Base-by-base conservation (phyloP, 2,888 invertebrate genomes). In the Napeogenes sylphis region DNA sequence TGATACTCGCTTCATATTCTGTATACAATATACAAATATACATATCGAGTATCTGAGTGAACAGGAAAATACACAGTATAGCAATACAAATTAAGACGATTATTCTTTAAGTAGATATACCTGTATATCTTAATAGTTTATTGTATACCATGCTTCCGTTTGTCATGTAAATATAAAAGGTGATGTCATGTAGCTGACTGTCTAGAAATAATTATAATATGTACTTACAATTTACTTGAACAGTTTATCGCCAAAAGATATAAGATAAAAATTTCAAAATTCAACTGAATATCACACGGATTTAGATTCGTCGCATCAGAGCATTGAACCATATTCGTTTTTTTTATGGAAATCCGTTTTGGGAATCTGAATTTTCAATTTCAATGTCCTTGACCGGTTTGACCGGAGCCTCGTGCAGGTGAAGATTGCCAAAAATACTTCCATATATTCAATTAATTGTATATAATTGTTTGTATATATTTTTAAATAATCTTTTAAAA, bases 301-400 rank as follows among this genome's bases (percentile, higher is more conserved):
- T 51, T 30, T 30, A 51, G 12, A 30, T 51, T 10, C 10, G 6
- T 51, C 10, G 8, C 21, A 30, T 30, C 51, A 6, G 51, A 51
- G 3, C 78, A 70, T 70, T 70, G 80, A 82, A 74, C 82, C 73
- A 67, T 68, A 35, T 35, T 35, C 35, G 71, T 74, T 74, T 71
- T 70, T 59, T 61, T 57, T 64, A 64, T 73, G 71, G 73, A 77
- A 76, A 77, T 78, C 71, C 71, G 77, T 77, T 75, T 76, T 68
- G 69, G 69, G 54, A 71, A 80, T 81, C 72, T 80, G 74, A 80
- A 82, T 80, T 81, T 77, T 73, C 58, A 65, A 82, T 79, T 55
- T 35, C 59, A 58, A 58, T 78, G 78, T 71, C 82, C 82, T 81
- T 83, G 82, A 77, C 75, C 77, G 72, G 70, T 6, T 47, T 47